A percentile compares a stretch with the other conserved stretches of the same genome.
Evolutionary conservation across 2,113 vertebrate genomes (phyloP).

Genomic region (Oncorhynchus mykiss): DNA sequence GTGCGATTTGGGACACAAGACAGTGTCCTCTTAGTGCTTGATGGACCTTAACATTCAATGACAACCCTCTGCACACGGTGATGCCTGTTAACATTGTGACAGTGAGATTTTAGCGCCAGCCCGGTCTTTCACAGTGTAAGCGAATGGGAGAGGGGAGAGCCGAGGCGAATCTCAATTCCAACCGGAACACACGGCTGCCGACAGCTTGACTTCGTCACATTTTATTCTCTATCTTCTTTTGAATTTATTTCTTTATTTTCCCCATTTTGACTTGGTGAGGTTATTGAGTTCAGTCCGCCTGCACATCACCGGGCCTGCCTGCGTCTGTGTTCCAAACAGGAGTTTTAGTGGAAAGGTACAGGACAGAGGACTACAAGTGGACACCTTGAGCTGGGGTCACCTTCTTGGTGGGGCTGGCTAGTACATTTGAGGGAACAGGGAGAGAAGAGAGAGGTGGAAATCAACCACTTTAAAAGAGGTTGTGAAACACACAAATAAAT

Average conservation of each 20-base stretch:
- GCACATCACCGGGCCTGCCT: not conserved
- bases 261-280: not conserved
- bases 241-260: not conserved
- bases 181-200: not conserved
- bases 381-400: slow-evolving; percentile 4
- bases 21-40: too few relatives aligned
- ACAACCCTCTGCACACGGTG: too few relatives aligned
- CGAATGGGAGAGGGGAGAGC: too few relatives aligned
- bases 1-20: too few relatives aligned
- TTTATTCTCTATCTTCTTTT: not conserved
- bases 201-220: not conserved
- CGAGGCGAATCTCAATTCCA: not conserved
- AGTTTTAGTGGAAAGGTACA: not conserved
- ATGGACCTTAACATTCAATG: too few relatives aligned
- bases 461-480: not conserved
- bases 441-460: not conserved
- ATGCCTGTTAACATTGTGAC: too few relatives aligned
- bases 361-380: not conserved
- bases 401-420: not conserved
- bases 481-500: not conserved
- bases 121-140: not conserved
- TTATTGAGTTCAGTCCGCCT: not conserved
- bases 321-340: not conserved
- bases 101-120: not conserved
- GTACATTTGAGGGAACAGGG: not conserved